Evolutionary conservation across 2,888 invertebrate genomes (phyloP).

Genomic region (Nephrotoma flavescens): DNA sequence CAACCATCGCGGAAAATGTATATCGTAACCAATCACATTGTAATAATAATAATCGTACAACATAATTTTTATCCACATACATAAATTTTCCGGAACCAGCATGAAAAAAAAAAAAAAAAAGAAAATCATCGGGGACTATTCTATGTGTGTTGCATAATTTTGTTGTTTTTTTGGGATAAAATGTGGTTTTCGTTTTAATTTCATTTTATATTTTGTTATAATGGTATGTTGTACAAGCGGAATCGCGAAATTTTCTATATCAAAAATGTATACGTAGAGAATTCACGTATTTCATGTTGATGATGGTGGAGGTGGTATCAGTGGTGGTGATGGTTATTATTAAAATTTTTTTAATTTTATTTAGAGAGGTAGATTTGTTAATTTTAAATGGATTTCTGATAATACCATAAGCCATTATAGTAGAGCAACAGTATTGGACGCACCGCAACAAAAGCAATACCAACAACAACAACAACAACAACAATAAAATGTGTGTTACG

Average conservation of each 20-base stretch:
- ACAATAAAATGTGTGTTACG: not conserved
- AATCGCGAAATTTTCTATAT: not conserved
- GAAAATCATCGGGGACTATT: not conserved
- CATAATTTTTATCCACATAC: not conserved
- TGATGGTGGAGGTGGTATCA: not conserved
- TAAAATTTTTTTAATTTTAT: not conserved
- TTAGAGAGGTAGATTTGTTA: not conserved
- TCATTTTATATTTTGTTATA: not conserved
- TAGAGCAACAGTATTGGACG: not conserved
- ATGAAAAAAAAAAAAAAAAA: not conserved
- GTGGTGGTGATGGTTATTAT: not conserved
- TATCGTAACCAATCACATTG: not conserved
- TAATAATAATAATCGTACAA: not conserved
- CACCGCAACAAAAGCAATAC: not conserved
- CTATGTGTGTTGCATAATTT: not conserved
- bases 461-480: not conserved
- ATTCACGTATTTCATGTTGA: not conserved
- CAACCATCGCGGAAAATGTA: not conserved
- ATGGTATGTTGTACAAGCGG: not conserved
- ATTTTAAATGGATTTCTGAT: not conserved
- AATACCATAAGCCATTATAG: not conserved
- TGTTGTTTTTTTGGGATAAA: not conserved
- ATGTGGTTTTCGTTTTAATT: not conserved
- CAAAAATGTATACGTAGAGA: not conserved
- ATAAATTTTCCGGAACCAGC: not conserved